Evolutionary conservation across 2,113 vertebrate genomes (phyloP), one percentile per base, ranked within the genome.

Genomic region (Arenaria interpres): DNA sequence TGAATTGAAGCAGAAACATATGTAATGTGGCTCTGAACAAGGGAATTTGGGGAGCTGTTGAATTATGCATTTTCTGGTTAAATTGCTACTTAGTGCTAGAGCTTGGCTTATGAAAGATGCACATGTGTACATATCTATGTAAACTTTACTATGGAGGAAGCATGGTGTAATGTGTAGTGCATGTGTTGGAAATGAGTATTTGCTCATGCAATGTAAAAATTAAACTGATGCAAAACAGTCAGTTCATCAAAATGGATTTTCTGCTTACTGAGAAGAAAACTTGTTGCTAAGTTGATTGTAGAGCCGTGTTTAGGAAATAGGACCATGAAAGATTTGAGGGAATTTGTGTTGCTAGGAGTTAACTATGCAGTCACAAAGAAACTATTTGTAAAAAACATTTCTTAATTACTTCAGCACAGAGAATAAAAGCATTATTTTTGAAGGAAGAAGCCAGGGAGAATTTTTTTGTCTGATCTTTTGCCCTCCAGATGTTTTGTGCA

Each of bases 261-360:
- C 50, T 85, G 1, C 22, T 85, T 63, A 21, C 22, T 45, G 48
- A 2, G 9, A 21, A 35, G 57, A 79, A 77, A 79, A 32, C 64
- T 84, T 84, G 77, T 86, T 82, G 80, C 72, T 95, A 93, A 93
- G 80, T 97, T 94, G 93, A 75, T 67, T 74, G 77, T 57, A 84
- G 71, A 97, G 73, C 86, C 75, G 32, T 90, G 90, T 94, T 93
- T 93, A 94, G 67, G 80, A 95, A 96, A 96, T 62, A 91, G 67
- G 35, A 71, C 28, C 27, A 25, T n/a, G 51, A 77, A 28, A 35
- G 32, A 48, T 80, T 43, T 85, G 69, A 85, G 43, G 68, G 50
- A 81, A 88, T 92, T 91, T 78, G 45, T 71, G 28, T 48, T 45
- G 16, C 75, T n/a, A 68, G 46, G 45, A 46, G 22, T 82, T 72